phyloP scores from a whole-genome alignment of 2,113 vertebrate genomes.

The Myiagra hebetior region DNA sequence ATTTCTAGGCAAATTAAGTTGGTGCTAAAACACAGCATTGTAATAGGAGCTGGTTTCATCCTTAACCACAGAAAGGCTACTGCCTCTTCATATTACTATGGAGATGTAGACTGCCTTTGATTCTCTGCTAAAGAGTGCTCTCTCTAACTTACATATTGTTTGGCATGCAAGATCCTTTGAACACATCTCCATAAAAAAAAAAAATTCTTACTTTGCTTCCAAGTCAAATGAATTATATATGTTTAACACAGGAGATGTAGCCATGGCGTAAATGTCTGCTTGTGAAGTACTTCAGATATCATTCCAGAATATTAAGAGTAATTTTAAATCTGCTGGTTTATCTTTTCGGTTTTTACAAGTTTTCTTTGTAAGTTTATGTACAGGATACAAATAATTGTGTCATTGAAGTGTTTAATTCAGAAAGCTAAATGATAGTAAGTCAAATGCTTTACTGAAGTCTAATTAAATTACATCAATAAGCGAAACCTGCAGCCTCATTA shows the following conservation, averaged over 20 bases:
- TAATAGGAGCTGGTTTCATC: not conserved
- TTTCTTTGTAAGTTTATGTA: not conserved
- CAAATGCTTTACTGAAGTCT: not conserved
- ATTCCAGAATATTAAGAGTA: not conserved
- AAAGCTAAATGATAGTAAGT: not conserved
- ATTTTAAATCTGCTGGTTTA: not conserved
- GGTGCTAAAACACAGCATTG: not conserved
- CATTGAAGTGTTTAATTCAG: not conserved
- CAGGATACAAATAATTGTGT: not conserved
- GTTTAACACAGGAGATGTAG: not conserved
- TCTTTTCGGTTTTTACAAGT: not conserved
- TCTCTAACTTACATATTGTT: not conserved
- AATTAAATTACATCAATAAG: not conserved
- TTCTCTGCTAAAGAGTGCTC: not conserved
- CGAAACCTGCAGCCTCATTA: not conserved
- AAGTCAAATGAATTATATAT: constrained; percentile 13
- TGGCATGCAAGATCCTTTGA: constrained; percentile 7
- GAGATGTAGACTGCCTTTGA: not conserved
- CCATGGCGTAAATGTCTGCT: not conserved
- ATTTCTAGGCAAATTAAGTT: not conserved
- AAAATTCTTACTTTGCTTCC: not conserved
- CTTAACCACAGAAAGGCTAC: not conserved
- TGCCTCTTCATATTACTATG: not conserved
- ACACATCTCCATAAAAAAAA: not conserved
- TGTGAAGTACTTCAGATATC: not conserved